Evolutionary conservation across 2,797 vertebrate genomes (phyloP), one percentile per base, ranked within the genome.

Genomic region (Chaenodraco wilsoni): DNA sequence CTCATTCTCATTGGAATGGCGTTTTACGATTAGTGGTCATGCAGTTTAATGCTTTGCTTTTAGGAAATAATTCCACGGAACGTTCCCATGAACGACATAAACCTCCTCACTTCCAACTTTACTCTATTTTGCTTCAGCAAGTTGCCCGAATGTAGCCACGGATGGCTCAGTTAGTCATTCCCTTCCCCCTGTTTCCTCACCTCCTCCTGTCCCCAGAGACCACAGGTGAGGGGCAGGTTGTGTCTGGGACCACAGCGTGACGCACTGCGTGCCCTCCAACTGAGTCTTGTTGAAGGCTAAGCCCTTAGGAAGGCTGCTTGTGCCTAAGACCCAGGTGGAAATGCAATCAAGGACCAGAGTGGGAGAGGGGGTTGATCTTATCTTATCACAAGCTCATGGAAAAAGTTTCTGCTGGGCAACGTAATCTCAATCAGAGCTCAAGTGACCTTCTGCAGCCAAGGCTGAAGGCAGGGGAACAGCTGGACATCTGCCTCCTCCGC

Each of bases 401-500:
- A 43, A 3, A 60, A 79, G 54, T 48, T 63, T 66, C 67, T 52
- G 43, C 60, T 67, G 45, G 72, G 77, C 48, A 72, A 80, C 27
- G 37, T 79, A 77, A 85, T 91, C 84, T 85, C 79, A 61, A 4
- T 44, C 15, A 48, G 62, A 44, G 71, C 68, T 33, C 1, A 10
- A 46, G 62, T 60, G 74, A 85, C 84, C 75, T 88, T 88, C 76
- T 72, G 46, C 56, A 66, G 64, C 70, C 75, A 79, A 83, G 82
- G 77, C 66, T 69, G 74, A 40, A 58, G 71, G 60, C 58, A 50
- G 48, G 19, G n/a, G 37, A 69, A 58, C 74, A 79, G 76, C 69
- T 81, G 83, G 83, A 85, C 71, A 68, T 74, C 60, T 76, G 67
- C 73, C 71, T 89, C 76, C 82, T 87, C 64, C 65, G 37, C 75